Base-by-base conservation (phyloP, 30 jellyfish, hydroid and myxozoan species). In the Aurelia coerulea region DNA sequence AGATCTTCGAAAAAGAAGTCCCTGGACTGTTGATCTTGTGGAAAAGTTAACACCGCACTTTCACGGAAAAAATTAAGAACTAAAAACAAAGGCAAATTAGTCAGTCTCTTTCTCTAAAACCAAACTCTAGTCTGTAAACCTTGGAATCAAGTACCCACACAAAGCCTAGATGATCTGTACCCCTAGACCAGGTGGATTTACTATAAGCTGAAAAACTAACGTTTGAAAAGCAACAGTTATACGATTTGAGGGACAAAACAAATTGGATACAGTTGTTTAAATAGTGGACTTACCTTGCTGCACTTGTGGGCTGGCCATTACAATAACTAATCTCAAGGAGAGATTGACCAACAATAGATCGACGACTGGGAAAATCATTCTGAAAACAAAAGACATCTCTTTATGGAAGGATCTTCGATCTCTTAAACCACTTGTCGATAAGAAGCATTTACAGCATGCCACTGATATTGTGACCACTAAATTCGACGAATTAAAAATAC, bases 281-380 rank as follows among this genome's bases (percentile, higher is more conserved):
- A 62, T 62, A 33, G 42, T 4, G 8, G 79, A 73, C 93, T 73
- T 84, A 84, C 93, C 93, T 70, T 78, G 87, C 53, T 84, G 93
- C 14, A 84, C 83, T 77, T 84, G 82, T n/a, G 93, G 93, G 72
- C 65, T 74, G 46, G 93, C 84, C 88, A 73, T 77, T 42, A 78
- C 93, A 19, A 84, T 84, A 65, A 73, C 76, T 74, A 84, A 73
- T 84, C 93, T 73, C 93, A 84, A 41, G 78, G 93, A 73, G 72
- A 84, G 93, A 63, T 84, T 84, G 81, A 84, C 79, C 80, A 84
- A 52, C 82, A 84, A 49, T 46, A 84, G 50, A 68, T 74, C 93
- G 83, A 84, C 87, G 50, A 84, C 80, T 29, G 89, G 88, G 17
- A 71, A 77, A 84, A 88, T 58, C 93, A 73, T 74, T 62, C 93